Conservation (phyloP, 2,888 invertebrate species). For the Trimorus sp. region DNA sequence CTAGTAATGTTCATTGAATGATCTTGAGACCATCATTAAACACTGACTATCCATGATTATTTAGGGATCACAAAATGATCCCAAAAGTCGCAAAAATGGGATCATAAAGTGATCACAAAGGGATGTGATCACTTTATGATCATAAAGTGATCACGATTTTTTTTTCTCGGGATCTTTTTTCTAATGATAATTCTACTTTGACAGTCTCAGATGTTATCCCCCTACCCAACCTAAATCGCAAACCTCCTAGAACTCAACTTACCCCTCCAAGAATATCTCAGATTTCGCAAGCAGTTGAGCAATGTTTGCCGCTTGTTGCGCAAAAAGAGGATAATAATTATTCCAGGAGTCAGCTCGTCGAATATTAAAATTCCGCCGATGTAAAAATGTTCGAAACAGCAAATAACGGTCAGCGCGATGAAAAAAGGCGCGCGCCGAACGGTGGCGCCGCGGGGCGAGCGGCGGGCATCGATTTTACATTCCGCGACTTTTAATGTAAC, state of each 20-base stretch:
- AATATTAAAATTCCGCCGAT: conserved; percentile 42
- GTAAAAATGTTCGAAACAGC: conserved; percentile 50
- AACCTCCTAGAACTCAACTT: neutral
- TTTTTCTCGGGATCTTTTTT: too few species aligned
- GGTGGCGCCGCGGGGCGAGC: conserved; percentile 7
- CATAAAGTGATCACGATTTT: too few species aligned
- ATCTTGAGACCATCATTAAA: too few species aligned
- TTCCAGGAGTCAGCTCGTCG: conserved; percentile 3
- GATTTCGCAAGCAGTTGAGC: conserved; percentile 18
- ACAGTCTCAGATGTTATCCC: too few species aligned
- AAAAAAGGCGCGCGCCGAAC: conserved; percentile 5
- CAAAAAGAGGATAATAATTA: conserved; percentile 33
- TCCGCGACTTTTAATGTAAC: conserved; percentile 63
- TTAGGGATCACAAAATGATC: too few species aligned
- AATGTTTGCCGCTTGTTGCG: conserved; percentile 6
- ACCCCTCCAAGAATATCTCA: conserved; percentile 1
- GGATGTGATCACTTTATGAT: too few species aligned
- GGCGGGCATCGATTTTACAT: conserved; percentile 58
- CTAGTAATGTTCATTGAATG: too few species aligned
- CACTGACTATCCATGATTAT: too few species aligned
- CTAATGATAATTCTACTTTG: too few species aligned
- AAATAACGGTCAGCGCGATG: conserved; percentile 48
- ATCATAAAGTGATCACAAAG: too few species aligned
- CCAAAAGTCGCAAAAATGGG: too few species aligned
- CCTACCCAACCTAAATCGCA: too few species aligned